phyloP scores from a whole-genome alignment of 2,797 vertebrate genomes.

The Phoeniculus purpureus region DNA sequence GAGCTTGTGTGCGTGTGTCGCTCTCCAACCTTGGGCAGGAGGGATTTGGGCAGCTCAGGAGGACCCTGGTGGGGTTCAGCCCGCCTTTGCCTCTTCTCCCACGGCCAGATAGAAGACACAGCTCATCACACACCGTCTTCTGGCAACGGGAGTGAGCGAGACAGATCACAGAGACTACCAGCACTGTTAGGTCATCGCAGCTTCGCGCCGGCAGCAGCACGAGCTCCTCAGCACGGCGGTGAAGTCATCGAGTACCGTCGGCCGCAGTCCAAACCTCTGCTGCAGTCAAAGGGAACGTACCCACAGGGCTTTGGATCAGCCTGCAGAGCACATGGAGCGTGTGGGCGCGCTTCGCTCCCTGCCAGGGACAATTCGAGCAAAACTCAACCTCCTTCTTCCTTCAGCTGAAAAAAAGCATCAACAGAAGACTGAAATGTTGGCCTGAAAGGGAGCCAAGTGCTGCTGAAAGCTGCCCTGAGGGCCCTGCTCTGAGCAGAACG shows the following conservation, averaged over 20 bases:
- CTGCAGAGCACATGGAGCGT: neutral
- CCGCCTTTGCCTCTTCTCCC: neutral
- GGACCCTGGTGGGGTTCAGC: neutral
- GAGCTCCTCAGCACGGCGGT: rapidly evolving
- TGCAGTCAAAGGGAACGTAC: neutral
- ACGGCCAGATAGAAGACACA: neutral
- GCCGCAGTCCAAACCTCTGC: neutral
- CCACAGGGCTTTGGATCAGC: slow-evolving; percentile 27
- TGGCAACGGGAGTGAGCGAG: neutral
- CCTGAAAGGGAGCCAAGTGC: slow-evolving; percentile 19
- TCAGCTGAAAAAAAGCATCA: slow-evolving; percentile 45
- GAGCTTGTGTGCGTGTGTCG: neutral
- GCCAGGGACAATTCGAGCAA: slow-evolving; percentile 64
- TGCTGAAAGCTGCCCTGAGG: neutral
- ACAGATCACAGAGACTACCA: neutral
- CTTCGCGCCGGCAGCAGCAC: neutral
- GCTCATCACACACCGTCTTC: neutral
- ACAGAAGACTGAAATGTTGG: slow-evolving; percentile 32
- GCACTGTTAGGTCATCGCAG: neutral
- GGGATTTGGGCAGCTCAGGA: neutral
- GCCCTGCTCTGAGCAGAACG: neutral
- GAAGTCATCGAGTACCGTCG: neutral
- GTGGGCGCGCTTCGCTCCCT: slow-evolving; percentile 38
- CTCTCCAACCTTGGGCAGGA: neutral
- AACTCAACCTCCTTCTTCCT: slow-evolving; percentile 49